Evolutionary conservation across 2,888 invertebrate genomes (phyloP), one percentile per base, ranked within the genome.

Genomic region (Metellina segmentata): DNA sequence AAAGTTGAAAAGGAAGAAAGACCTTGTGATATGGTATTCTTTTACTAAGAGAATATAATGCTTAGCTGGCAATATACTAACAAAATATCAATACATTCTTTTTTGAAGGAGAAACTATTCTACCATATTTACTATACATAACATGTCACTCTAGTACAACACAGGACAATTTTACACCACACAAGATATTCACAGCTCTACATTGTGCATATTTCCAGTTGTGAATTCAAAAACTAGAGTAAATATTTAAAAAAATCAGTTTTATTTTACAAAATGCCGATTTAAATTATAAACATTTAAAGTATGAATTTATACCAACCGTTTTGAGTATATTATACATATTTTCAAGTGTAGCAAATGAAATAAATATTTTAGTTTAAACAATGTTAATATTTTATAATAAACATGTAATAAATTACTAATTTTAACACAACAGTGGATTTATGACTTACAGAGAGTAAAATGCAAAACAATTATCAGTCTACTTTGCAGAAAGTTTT

Each of bases 11-110:
- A 72, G 52, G 71, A 79, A 16, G 34, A 34, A 61, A 79, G 16
- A 61, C 53, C 61, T 53, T 85, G 48, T 85, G 85, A 85, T 85
- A 83, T 83, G 74, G 52, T 19, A 70, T 70, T 61, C 70, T n/a
- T 72, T 72, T 72, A 74, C 49, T 72, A 79, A 34, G 79, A 74
- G n/a, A 70, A 51, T 69, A 81, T 20, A 82, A 71, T 51, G 16
- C 11, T 82, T 53, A 75, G n/a, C 6, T 61, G 48, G 75, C 9
- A 85, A 75, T 74, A 85, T 61, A 53, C 74, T 85, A 74, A 75
- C 75, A 85, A 74, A 85, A 85, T 75, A 52, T 48, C 51, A n/a
- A 11, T 48, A 8, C 20, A 70, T 49, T 72, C 19, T 19, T 82
- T 72, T 85, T 61, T 16, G 61, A 75, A 74, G 72, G 85, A 75